phyloP scores from a whole-genome alignment of 2,113 vertebrate genomes.

The Hemiscyllium ocellatum region DNA sequence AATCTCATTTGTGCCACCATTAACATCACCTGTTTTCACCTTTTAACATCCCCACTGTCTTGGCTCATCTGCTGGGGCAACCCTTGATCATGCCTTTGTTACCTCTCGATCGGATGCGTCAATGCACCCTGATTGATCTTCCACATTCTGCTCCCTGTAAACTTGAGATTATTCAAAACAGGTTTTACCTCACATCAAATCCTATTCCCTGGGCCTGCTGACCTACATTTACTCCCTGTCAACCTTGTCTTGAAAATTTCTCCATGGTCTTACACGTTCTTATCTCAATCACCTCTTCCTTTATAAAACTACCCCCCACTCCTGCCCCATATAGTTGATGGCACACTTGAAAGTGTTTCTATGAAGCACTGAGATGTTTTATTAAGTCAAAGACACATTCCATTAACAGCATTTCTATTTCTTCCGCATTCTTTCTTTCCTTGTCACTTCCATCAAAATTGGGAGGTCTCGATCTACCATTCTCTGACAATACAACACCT shows the following conservation, averaged over 20 bases:
- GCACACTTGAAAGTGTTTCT: neutral
- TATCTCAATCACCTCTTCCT: neutral
- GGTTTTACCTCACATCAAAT: neutral
- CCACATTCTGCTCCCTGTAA: neutral
- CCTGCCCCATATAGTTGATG: neutral
- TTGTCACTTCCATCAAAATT: neutral
- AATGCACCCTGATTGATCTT: neutral
- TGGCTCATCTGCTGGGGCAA: too few species aligned
- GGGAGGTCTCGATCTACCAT: neutral
- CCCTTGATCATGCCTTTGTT: neutral
- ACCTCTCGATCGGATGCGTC: neutral
- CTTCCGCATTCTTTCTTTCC: neutral
- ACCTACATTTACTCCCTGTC: neutral
- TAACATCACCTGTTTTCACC: neutral
- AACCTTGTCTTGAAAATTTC: neutral
- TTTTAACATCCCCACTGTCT: neutral
- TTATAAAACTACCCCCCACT: too few species aligned
- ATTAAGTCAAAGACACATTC: neutral
- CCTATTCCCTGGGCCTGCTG: neutral
- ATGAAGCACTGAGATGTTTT: neutral
- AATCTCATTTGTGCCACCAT: neutral
- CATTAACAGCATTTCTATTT: too few species aligned
- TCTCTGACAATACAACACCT: neutral
- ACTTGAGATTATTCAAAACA: neutral
- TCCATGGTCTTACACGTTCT: neutral